These are phyloP conservation scores for Trogon melanurus DNA, from an alignment of 2,113 vertebrate species.

Conservation along the genomic window DNA sequence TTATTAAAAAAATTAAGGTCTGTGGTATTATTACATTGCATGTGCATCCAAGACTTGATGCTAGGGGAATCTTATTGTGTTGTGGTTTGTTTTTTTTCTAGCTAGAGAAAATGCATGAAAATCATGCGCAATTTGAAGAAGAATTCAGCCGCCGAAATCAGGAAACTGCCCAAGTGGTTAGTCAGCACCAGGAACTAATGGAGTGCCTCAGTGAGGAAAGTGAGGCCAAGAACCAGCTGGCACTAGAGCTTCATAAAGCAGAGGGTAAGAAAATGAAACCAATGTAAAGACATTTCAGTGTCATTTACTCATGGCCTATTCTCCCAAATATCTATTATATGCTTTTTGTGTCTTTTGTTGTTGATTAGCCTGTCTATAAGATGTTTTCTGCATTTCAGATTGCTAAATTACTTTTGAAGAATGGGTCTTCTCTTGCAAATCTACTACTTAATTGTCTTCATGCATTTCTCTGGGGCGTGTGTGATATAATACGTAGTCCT, in stretches of 20 bases:
- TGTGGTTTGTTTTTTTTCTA: constrained; percentile 11
- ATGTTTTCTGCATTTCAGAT: background rate
- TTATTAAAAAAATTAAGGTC: background rate
- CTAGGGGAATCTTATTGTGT: background rate
- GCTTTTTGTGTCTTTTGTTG: background rate
- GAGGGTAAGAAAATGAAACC: constrained; percentile 78
- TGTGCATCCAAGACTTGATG: background rate
- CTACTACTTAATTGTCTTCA: background rate
- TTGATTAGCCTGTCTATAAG: background rate
- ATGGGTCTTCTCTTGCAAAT: background rate
- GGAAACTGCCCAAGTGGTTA: constrained; percentile 79
- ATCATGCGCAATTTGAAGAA: constrained; percentile 81
- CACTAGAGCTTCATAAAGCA: constrained; percentile 88
- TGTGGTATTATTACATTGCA: background rate
- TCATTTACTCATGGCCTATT: background rate
- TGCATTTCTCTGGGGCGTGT: background rate
- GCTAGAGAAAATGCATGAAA: constrained; percentile 85
- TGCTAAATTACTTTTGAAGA: background rate
- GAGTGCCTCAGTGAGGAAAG: constrained; percentile 83
- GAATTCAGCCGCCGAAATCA: constrained; percentile 79
- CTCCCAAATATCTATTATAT: fast-evolving
- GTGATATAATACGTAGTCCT: background rate
- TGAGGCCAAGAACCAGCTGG: constrained; percentile 78
- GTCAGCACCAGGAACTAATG: constrained; percentile 83
- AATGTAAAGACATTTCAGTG: background rate